Base-by-base conservation (phyloP, 30 jellyfish, hydroid and myxozoan species). In the Aurelia coerulea region DNA sequence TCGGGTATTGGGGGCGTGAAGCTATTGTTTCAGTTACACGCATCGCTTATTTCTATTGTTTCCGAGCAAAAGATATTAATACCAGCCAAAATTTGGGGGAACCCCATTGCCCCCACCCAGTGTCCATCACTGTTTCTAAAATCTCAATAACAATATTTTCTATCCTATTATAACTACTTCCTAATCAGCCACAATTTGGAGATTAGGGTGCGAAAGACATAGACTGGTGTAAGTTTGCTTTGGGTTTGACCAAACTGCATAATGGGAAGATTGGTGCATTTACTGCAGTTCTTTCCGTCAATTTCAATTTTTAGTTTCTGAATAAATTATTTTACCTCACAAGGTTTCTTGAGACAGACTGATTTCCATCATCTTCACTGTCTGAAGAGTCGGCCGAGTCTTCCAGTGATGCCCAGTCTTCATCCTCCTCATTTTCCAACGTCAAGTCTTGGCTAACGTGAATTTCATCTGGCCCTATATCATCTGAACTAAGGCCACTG, bases 321-420 rank as follows among this genome's bases (percentile, higher is more conserved):
- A 65, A 65, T 53, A 39, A 65, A 65, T 65, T 53, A 65, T 65
- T 37, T 37, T 65, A 65, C 76, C 76, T 65, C 18, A 65, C 76
- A 65, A 65, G 76, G n/a, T 65, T 65, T 18, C 76, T 65, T 65
- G 76, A 65, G 41, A 65, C 76, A 65, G n/a, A 65, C 76, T 65
- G 76, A 65, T 65, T 65, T 65, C 76, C 76, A 65, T 65, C 76
- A 65, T 65, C 76, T 65, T 65, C 76, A 18, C 37, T 16, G 51
- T 65, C 76, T 65, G 41, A 9, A 46, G 76, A 65, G 76, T 65
- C 76, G 51, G 76, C 76, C 15, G 76, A 65, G 35, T 65, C 41
- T 18, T 18, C 76, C 76, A 65, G 18, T 23, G 76, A 9, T 65
- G 76, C 76, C 76, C 76, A 65, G 76, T 65, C 76, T 65, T 65